Conservation (phyloP, 2,113 vertebrate genomes). For the Lucifuga dentata region DNA sequence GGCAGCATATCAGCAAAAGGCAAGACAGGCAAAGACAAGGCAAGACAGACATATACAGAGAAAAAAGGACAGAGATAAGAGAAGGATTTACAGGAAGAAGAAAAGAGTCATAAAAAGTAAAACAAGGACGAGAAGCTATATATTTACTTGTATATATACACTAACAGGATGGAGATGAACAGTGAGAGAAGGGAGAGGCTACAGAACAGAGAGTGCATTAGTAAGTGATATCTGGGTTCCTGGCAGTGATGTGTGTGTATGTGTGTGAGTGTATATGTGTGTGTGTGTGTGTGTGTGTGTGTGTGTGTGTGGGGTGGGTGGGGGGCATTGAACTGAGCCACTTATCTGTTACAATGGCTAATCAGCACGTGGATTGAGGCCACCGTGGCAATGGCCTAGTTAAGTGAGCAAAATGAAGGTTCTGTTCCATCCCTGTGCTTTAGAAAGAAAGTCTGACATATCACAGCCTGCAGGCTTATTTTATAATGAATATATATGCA, state of each 20-base stretch:
- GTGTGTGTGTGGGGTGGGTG: conserved; percentile 25
- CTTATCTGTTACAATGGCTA: conserved; percentile 67
- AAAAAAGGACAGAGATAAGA: neutral
- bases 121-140: neutral
- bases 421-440: conserved; percentile 34
- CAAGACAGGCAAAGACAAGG: neutral
- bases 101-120: conserved; percentile 2
- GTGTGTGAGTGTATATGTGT: too few species aligned
- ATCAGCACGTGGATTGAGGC: conserved; percentile 71
- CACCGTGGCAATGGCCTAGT: conserved; percentile 61
- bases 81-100: neutral
- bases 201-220: conserved; percentile 45
- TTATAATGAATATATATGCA: conserved; percentile 8
- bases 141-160: neutral
- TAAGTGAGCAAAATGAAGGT: conserved; percentile 49
- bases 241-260: conserved; percentile 22
- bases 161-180: neutral
- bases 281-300: too few species aligned
- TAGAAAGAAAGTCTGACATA: neutral
- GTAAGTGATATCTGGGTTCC: conserved; percentile 41
- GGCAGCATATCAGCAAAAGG: conserved; percentile 23
- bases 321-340: conserved; percentile 58
- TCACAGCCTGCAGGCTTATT: neutral
- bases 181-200: conserved; percentile 10
- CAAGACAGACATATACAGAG: neutral